Percentiles rank a stretch among this genome's conserved stretches.
Evolutionary conservation across 2,888 invertebrate species (phyloP).

Genomic region (Bombyx huttoni): DNA sequence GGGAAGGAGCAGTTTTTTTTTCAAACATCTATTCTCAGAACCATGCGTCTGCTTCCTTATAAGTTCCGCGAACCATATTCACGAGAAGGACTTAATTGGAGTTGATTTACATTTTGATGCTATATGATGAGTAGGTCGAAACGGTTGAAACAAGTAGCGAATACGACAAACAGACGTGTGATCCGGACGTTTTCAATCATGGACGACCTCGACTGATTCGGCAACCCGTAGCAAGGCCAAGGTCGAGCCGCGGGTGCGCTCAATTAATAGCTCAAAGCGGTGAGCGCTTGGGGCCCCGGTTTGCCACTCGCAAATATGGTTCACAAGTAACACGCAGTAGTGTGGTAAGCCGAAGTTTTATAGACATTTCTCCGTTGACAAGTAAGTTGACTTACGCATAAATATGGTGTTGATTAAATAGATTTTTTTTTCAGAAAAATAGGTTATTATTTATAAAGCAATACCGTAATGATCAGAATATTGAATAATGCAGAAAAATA

Average conservation of each 20-base stretch:
- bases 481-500: no score
- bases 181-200: conserved; percentile 66
- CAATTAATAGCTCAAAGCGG: conserved; percentile 47
- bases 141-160: neutral
- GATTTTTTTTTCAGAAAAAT: no score
- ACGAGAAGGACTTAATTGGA: neutral
- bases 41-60: neutral
- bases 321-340: no score
- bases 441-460: no score
- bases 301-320: conserved; percentile 4
- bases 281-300: conserved; percentile 28
- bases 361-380: neutral
- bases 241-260: conserved; percentile 49
- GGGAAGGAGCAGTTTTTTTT: no score
- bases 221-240: conserved; percentile 68
- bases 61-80: neutral
- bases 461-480: no score
- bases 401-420: no score
- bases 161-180: conserved; percentile 43
- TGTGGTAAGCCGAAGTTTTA: no score
- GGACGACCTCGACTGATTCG: conserved; percentile 59
- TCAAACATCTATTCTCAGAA: neutral
- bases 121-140: neutral
- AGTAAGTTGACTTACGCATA: neutral
- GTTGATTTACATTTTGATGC: neutral